Percentiles rank a stretch among this genome's conserved stretches.
Conservation (phyloP, 2,113 vertebrate genomes). For the Cyanoderma ruficeps region DNA sequence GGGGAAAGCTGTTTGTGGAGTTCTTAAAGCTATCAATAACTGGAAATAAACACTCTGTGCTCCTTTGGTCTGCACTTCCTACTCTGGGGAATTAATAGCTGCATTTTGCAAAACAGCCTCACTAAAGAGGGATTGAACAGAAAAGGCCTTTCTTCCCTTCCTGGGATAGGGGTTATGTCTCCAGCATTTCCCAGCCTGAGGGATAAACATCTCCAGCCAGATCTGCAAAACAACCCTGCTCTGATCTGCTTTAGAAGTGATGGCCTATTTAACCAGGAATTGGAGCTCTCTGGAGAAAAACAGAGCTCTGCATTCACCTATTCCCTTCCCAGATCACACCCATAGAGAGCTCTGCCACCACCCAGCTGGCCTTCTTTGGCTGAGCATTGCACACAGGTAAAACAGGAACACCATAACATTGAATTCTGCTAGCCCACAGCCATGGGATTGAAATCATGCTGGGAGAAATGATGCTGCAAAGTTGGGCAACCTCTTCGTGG, state of each 20-base stretch:
- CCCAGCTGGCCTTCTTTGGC: background rate
- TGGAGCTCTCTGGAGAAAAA: background rate
- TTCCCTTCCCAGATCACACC: fast-evolving
- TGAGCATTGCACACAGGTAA: background rate
- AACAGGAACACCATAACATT: background rate
- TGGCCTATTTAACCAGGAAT: background rate
- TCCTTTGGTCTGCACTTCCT: background rate
- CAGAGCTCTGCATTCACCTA: background rate
- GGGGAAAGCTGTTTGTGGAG: background rate
- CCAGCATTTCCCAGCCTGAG: conserved; percentile 23
- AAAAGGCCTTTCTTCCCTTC: conserved; percentile 37
- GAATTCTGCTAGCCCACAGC: background rate
- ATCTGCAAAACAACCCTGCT: conserved; percentile 7
- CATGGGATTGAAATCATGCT: background rate
- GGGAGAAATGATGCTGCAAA: background rate
- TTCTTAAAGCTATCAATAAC: conserved; percentile 7
- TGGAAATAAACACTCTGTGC: conserved; percentile 34
- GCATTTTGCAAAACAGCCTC: background rate
- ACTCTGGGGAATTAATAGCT: conserved; percentile 19
- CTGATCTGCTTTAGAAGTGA: background rate
- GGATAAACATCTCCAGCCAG: conserved; percentile 49
- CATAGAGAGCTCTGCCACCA: background rate
- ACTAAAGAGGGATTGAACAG: background rate
- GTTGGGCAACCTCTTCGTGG: background rate
- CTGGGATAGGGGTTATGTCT: background rate